Evolutionary conservation across 35 echinoderm and acorn worm species (phyloP), one percentile per base, ranked within the genome.

Genomic region (Patiria miniata): DNA sequence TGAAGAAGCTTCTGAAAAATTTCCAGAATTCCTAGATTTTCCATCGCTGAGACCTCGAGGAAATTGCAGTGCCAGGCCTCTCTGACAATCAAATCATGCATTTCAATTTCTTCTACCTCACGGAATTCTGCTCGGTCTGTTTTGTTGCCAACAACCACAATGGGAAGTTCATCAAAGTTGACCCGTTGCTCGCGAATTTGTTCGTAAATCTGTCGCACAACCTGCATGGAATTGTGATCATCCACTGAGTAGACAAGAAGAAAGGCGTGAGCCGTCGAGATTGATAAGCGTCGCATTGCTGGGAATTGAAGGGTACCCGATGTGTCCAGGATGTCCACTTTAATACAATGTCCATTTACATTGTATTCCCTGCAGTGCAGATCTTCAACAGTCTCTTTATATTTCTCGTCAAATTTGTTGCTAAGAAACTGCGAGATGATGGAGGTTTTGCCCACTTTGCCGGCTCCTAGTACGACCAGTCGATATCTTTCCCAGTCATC

Each of bases 231-330:
- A n/a, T 84, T 60, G 19, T 85, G 73, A 68, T 95, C 93, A 30
- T 94, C 90, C n/a, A 99, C 94, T 19, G 92, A 92, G 52, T 99
- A 99, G 0, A 90, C 93, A 36, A 99, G 81, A 2, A 99, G 18
- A 61, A 99, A 99, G 2, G 96, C 96, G 86, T 99, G 92, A 3
- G 93, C 96, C 57, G 96, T 99, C 8, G 96, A 99, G 52, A 99
- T 99, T 8, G 96, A 99, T 37, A 99, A 60, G 26, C 96, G 73
- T 87, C 96, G 86, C 96, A 99, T 99, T 15, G 96, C 96, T 0
- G 96, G 96, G 59, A 99, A 99, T 33, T 94, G 89, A 56, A 94
- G 79, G 4, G 92, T 89, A 16, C 96, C 96, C 5, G 96, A 91
- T 23, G 96, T 99, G 51, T 99, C 96, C 7, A 99, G 79, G 37